These are phyloP conservation scores for Ochropacha duplaris DNA, from an alignment of 2,888 invertebrate species.

Conservation along the genomic window DNA sequence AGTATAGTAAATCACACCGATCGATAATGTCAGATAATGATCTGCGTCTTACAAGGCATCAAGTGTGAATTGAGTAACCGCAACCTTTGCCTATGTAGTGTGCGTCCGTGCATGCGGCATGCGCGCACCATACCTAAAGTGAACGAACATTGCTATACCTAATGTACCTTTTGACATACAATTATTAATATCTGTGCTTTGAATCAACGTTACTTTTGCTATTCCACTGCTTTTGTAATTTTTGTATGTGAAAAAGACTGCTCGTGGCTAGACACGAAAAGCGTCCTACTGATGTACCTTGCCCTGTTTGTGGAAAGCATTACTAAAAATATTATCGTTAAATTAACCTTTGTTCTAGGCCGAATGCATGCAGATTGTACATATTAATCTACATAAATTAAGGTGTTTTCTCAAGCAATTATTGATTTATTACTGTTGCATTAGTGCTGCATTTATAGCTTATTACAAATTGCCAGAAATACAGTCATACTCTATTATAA, in stretches of 20 bases:
- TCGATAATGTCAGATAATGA: slow-evolving; percentile 69
- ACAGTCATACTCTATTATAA: background rate
- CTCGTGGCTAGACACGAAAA: background rate
- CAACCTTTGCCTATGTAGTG: slow-evolving; percentile 44
- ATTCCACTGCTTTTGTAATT: background rate
- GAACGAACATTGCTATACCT: slow-evolving; percentile 13
- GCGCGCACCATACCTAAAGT: slow-evolving; percentile 6
- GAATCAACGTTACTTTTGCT: background rate
- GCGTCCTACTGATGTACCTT: no score
- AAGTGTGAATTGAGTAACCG: slow-evolving; percentile 66
- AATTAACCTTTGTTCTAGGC: background rate
- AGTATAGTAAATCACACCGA: slow-evolving; percentile 67
- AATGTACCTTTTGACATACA: background rate
- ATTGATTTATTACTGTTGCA: background rate
- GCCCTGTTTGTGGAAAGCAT: no score
- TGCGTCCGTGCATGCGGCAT: slow-evolving; percentile 10
- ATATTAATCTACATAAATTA: background rate
- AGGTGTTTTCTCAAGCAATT: background rate
- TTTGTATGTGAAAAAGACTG: background rate
- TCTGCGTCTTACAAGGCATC: slow-evolving; percentile 56
- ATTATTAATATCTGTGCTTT: background rate
- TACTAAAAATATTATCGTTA: no score
- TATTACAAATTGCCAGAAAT: slow-evolving; percentile 4
- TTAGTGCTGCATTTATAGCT: background rate
- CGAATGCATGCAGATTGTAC: background rate